Conservation (phyloP, 2,113 vertebrate genomes). For the Emydocephalus ijimae region DNA sequence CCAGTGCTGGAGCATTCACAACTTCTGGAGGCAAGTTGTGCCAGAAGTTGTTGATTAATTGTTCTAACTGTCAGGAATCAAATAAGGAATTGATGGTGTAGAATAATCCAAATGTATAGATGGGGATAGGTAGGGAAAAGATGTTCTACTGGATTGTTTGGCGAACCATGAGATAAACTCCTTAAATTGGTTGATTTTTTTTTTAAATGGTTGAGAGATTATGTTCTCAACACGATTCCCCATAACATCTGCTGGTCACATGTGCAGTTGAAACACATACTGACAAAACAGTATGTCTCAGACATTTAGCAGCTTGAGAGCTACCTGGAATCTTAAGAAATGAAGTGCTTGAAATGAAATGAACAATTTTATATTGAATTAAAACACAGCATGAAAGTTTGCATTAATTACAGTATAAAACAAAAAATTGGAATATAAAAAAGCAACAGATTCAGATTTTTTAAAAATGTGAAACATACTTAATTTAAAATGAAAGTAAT, state of each 20-base stretch:
- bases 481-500: not conserved
- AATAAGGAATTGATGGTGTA: not conserved
- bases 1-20: too few relatives aligned
- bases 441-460: not conserved
- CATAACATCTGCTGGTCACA: not conserved
- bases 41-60: too few relatives aligned
- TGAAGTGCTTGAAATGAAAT: not conserved
- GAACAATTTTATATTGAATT: not conserved
- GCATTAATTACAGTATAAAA: not conserved
- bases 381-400: not conserved
- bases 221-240: not conserved
- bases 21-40: too few relatives aligned
- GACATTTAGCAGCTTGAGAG: not conserved
- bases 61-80: not conserved
- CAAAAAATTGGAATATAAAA: not conserved
- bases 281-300: not conserved
- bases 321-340: not conserved
- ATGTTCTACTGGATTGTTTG: not conserved
- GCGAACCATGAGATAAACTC: not conserved
- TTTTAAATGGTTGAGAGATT: not conserved
- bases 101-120: not conserved
- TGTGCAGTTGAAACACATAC: not conserved
- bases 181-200: not conserved
- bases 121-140: not conserved
- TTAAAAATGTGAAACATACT: not conserved